Evolutionary conservation across 2,113 vertebrate genomes (phyloP).

Genomic region (Tachysurus fulvidraco): DNA sequence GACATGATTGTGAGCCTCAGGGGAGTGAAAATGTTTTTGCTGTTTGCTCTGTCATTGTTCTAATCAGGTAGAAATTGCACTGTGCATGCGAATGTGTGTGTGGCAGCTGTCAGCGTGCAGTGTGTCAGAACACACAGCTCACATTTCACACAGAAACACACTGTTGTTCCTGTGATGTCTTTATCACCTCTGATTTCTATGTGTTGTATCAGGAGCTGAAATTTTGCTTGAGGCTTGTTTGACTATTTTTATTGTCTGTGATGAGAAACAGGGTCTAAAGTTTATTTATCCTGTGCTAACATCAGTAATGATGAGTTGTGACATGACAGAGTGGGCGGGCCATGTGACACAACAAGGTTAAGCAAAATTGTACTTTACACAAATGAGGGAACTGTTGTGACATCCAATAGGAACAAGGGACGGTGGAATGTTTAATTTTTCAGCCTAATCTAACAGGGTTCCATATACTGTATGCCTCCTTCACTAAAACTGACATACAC

Average conservation of each 20-base stretch:
- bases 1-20: slow-evolving; percentile 12
- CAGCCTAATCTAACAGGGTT: not conserved
- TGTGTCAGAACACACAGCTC: slow-evolving; percentile 37
- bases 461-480: not conserved
- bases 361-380: not conserved
- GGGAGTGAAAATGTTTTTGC: slow-evolving; percentile 12
- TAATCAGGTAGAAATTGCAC: slow-evolving; percentile 27
- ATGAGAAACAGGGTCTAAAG: not conserved
- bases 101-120: slow-evolving; percentile 37
- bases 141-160: slow-evolving; percentile 33
- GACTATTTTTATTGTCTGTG: slow-evolving; percentile 22
- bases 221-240: slow-evolving; percentile 28
- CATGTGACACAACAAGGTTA: not conserved
- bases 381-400: not conserved
- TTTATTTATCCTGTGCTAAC: not conserved
- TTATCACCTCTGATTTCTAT: slow-evolving; percentile 32
- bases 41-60: slow-evolving; percentile 6
- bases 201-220: slow-evolving; percentile 31
- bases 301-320: not conserved
- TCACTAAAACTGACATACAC: not conserved
- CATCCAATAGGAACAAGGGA: not conserved
- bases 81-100: slow-evolving; percentile 28
- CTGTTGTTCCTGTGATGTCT: slow-evolving; percentile 17
- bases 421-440: not conserved
- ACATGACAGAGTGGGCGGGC: not conserved